These are phyloP conservation scores for Drosophila cyrtoloma DNA, from an alignment of 2,888 invertebrate species.

Conservation along the genomic window DNA sequence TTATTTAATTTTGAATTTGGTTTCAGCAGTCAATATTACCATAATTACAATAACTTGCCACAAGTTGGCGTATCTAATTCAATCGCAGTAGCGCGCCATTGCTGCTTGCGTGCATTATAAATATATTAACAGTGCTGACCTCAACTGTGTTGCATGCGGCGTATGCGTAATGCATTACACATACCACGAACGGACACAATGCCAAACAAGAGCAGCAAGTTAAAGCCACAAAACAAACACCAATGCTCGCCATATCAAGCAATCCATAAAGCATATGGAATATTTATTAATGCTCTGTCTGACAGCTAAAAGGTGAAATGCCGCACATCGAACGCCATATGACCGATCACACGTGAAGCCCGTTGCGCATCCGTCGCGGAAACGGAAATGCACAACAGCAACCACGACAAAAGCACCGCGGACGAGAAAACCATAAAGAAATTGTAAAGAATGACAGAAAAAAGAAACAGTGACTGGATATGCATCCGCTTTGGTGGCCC, in stretches of 20 bases:
- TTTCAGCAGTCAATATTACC: slow-evolving; percentile 17
- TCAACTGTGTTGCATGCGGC: slow-evolving; percentile 38
- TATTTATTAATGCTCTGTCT: slow-evolving; percentile 53
- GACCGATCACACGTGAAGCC: slow-evolving; percentile 54
- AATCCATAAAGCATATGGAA: slow-evolving; percentile 10
- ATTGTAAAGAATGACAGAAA: not conserved
- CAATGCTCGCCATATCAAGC: slow-evolving; percentile 9
- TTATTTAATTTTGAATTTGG: slow-evolving; percentile 6
- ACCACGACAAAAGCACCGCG: slow-evolving; percentile 24
- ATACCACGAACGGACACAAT: slow-evolving; percentile 6
- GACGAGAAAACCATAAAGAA: slow-evolving; percentile 16
- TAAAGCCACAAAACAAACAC: slow-evolving; percentile 8
- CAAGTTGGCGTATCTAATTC: slow-evolving; percentile 37
- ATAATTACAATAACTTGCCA: slow-evolving; percentile 29
- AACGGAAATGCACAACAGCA: slow-evolving; percentile 71
- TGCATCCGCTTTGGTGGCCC: slow-evolving; percentile 44
- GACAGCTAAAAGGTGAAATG: slow-evolving; percentile 69
- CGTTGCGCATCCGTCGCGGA: slow-evolving; percentile 59
- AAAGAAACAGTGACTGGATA: slow-evolving; percentile 33
- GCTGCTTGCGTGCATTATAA: slow-evolving; percentile 52
- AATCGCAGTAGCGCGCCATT: slow-evolving; percentile 34
- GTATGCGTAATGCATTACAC: slow-evolving; percentile 47
- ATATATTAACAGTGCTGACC: slow-evolving; percentile 41
- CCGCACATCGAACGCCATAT: slow-evolving; percentile 66
- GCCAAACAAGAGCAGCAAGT: slow-evolving; percentile 1